Evolutionary conservation across 2,797 vertebrate species (phyloP).

Genomic region (Knipowitschia caucasica): DNA sequence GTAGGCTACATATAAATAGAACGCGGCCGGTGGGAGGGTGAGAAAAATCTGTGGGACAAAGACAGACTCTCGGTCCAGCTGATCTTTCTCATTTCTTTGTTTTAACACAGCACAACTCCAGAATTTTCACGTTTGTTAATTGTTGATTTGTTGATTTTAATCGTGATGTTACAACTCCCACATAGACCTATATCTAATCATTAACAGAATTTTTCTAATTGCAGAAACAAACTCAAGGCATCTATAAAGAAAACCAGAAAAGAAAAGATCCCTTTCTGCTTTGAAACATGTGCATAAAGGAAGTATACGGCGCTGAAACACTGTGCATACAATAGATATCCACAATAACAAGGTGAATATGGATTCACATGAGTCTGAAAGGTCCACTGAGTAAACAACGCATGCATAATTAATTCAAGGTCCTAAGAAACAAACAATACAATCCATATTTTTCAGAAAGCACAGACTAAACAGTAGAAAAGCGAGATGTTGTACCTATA

Average conservation of each 20-base stretch:
- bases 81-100: constrained; percentile 37
- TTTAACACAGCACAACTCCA: neutral
- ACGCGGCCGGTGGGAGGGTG: constrained; percentile 62
- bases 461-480: constrained; percentile 37
- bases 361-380: constrained; percentile 22
- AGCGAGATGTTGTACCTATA: neutral
- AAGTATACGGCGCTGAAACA: neutral
- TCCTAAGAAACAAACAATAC: constrained; percentile 38
- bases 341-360: constrained; percentile 11
- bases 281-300: neutral
- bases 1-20: constrained; percentile 82
- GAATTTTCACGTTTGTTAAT: no score
- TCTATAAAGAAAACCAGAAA: constrained; percentile 3
- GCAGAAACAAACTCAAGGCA: constrained; percentile 8
- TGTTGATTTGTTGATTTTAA: no score
- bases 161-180: neutral
- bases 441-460: constrained; percentile 40
- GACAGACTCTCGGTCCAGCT: constrained; percentile 44
- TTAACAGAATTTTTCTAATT: constrained; percentile 23
- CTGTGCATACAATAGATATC: constrained; percentile 18
- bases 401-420: constrained; percentile 57
- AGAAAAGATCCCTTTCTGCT: constrained; percentile 5
- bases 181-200: neutral
- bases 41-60: constrained; percentile 55
- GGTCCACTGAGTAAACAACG: constrained; percentile 25